Base-by-base conservation (phyloP, 2,113 vertebrate genomes). In the Cnemophilus loriae region DNA sequence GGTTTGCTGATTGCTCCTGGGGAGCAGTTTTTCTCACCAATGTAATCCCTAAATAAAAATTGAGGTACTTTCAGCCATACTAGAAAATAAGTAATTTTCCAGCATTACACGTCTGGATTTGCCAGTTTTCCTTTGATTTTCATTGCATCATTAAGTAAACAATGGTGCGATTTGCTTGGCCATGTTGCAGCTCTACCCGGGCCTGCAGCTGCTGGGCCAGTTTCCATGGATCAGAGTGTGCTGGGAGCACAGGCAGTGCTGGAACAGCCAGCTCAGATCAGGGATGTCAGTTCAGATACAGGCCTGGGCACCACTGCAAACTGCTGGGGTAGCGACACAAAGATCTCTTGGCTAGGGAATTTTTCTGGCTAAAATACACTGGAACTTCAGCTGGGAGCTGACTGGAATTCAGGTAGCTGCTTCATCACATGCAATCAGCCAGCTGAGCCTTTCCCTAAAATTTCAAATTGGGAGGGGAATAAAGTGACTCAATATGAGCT, bases 171-270 rank as follows among this genome's bases (percentile, higher is more conserved):
- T 77, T 67, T 57, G 42, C n/a, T 59, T 80, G 79, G 80, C 83
- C 8, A 1, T 21, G 39, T 5, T 82, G 89, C 67, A 83, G 74
- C 27, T 83, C 32, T 82, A 9, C 5, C 67, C 24, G 63, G 60
- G n/a, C n/a, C 37, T 46, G 80, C 42, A 52, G 60, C 80, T 86
- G 57, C 56, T 33, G 9, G 18, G 89, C 64, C 70, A 13, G 37
- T 75, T 61, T 78, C 56, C 0, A 0, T n/a, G 68, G 27, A 57
- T 59, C 2, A 3, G 4, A 0, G 2, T 3, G 30, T 75, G 61
- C 61, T 49, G 50, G 50, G 67, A 33, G 71, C 18, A 0, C 47
- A 20, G 52, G 10, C 47, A 11, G 52, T 13, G 65, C 82, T 78
- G 61, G 41, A 16, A 11, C 0, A 5, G 71, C 24, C 20, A 11